These are phyloP conservation scores for Zaprionus vittiger DNA, from an alignment of 1,140 invertebrate species.

Conservation along the genomic window DNA sequence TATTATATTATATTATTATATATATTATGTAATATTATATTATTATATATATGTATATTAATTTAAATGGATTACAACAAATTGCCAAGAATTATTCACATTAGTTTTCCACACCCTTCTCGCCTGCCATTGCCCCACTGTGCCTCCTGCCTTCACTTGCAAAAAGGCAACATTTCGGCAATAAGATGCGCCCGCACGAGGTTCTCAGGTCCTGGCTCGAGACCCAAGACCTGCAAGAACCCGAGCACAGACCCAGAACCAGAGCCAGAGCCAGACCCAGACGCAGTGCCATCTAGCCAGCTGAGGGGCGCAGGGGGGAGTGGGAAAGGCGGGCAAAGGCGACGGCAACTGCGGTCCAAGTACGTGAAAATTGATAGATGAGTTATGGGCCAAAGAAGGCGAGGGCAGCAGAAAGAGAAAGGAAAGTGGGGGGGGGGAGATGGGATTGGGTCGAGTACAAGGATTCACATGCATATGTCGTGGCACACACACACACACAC, in stretches of 20 bases:
- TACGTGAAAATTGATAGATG: slow-evolving; percentile 84
- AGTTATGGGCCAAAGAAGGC: slow-evolving; percentile 69
- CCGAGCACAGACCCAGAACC: slow-evolving; percentile 14
- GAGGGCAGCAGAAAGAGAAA: slow-evolving; percentile 5
- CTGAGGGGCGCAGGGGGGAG: neutral
- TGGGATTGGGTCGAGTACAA: slow-evolving; percentile 29
- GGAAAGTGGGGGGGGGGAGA: slow-evolving; percentile 1
- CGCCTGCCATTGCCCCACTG: slow-evolving; percentile 42
- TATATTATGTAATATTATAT: no score
- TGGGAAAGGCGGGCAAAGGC: slow-evolving; percentile 14
- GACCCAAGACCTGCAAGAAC: slow-evolving; percentile 36
- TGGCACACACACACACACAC: slow-evolving; percentile 48
- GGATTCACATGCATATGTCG: slow-evolving; percentile 77
- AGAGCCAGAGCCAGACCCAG: neutral
- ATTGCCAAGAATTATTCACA: neutral
- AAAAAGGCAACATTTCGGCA: slow-evolving; percentile 79
- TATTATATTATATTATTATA: no score
- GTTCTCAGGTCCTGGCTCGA: slow-evolving; percentile 56
- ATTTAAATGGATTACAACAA: neutral
- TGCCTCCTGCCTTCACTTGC: slow-evolving; percentile 22
- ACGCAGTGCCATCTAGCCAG: slow-evolving; percentile 3
- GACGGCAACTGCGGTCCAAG: slow-evolving; percentile 71
- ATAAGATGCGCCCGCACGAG: slow-evolving; percentile 67
- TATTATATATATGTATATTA: no score
- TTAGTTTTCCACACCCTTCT: neutral